A percentile compares a stretch with the other conserved stretches of the same genome.
Evolutionary conservation across 2,113 vertebrate genomes (phyloP).

Genomic region (Rutilus rutilus): DNA sequence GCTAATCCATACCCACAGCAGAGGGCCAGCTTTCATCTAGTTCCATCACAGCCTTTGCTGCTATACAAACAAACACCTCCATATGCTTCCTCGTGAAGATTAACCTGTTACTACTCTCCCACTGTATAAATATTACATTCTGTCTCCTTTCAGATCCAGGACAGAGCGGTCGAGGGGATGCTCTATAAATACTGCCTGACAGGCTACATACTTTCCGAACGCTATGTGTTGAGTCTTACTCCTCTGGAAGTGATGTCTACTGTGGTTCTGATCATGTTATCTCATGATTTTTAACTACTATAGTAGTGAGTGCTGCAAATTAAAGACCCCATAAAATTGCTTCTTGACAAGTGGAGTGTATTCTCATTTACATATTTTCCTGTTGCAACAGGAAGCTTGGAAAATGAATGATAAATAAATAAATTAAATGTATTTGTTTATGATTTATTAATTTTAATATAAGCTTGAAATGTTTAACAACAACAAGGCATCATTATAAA

Average conservation of each 20-base stretch:
- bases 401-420: neutral
- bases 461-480: too few species aligned
- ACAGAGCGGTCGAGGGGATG: constrained; percentile 68
- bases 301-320: neutral
- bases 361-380: too few species aligned
- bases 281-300: neutral
- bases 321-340: neutral
- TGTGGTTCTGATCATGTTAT: neutral
- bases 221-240: constrained; percentile 63
- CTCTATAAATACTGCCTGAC: constrained; percentile 75
- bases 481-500: too few species aligned
- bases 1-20: constrained; percentile 29
- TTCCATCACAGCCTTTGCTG: constrained; percentile 50
- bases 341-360: neutral
- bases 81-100: constrained; percentile 53
- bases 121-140: constrained; percentile 73
- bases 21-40: constrained; percentile 51
- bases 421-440: too few species aligned
- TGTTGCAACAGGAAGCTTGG: neutral
- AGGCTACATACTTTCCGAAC: constrained; percentile 70
- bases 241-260: constrained; percentile 23
- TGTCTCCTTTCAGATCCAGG: constrained; percentile 69
- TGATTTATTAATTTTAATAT: too few species aligned
- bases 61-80: constrained; percentile 63
- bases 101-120: constrained; percentile 59